Evolutionary conservation across 2,113 vertebrate species (phyloP).

Genomic region (Pollachius pollachius): DNA sequence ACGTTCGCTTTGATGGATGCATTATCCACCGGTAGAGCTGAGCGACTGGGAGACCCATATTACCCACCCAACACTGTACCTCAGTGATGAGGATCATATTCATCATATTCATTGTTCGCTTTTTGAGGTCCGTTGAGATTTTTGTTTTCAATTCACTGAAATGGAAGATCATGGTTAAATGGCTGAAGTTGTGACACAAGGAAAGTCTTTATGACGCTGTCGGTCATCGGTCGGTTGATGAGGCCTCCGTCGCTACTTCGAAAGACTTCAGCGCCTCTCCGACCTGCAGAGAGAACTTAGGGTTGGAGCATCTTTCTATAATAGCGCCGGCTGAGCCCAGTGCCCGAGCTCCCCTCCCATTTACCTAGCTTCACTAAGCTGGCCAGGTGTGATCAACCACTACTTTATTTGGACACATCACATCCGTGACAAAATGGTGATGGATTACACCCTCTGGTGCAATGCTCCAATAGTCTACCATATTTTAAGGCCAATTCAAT

Average conservation of each 20-base stretch:
- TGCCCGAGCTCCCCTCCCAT: too few species aligned
- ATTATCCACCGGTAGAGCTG: too few species aligned
- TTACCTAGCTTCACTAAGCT: neutral
- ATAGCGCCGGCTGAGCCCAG: too few species aligned
- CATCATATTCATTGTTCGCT: neutral
- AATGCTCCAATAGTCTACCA: neutral
- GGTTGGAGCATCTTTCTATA: too few species aligned
- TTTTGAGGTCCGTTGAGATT: neutral
- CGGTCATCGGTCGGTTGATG: neutral
- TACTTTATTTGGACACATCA: neutral
- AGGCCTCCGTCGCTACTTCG: neutral
- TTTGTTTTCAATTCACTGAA: neutral
- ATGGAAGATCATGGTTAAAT: neutral
- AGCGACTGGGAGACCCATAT: too few species aligned
- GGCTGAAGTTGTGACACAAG: neutral
- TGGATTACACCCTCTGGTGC: neutral
- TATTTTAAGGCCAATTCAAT: neutral
- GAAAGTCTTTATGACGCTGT: neutral
- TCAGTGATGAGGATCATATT: too few species aligned
- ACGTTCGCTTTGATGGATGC: too few species aligned
- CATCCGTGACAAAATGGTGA: neutral
- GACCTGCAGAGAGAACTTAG: neutral
- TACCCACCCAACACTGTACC: too few species aligned
- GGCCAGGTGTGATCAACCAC: neutral
- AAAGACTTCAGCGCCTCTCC: neutral